Evolutionary conservation across 2,113 vertebrate species (phyloP).

Genomic region (Isichthys henryi): DNA sequence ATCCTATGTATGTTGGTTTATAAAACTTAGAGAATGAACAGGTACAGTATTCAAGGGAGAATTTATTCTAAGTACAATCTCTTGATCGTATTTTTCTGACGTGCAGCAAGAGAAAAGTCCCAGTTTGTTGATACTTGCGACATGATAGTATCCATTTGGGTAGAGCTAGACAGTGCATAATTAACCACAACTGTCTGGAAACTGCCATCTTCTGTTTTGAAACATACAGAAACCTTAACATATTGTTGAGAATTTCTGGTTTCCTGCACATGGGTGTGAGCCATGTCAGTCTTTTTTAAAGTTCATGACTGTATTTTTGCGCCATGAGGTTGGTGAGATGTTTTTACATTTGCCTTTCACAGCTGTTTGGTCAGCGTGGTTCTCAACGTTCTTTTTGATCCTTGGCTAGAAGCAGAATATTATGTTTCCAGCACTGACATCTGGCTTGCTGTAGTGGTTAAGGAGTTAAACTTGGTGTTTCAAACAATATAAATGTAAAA

Average conservation of each 20-base stretch:
- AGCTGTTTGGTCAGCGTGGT: not conserved
- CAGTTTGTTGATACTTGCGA: too few relatives aligned
- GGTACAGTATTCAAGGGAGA: not conserved
- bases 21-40: not conserved
- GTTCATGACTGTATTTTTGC: not conserved
- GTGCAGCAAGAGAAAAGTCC: not conserved
- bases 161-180: not conserved
- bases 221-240: not conserved
- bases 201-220: not conserved
- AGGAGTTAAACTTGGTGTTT: not conserved
- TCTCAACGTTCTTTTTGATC: not conserved
- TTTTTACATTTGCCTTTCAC: not conserved
- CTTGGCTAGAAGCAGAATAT: not conserved
- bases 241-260: not conserved
- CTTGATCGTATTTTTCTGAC: not conserved
- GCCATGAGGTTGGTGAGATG: not conserved
- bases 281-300: not conserved
- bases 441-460: not conserved
- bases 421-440: slow-evolving; percentile 8
- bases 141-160: not conserved
- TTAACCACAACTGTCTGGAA: not conserved
- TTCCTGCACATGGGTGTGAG: not conserved
- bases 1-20: not conserved
- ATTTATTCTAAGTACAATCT: not conserved
- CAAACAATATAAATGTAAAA: slow-evolving; percentile 8